These are phyloP conservation scores for Mormyrus proboscirostris DNA, from an alignment of 2,797 vertebrate species.

Conservation along the genomic window DNA sequence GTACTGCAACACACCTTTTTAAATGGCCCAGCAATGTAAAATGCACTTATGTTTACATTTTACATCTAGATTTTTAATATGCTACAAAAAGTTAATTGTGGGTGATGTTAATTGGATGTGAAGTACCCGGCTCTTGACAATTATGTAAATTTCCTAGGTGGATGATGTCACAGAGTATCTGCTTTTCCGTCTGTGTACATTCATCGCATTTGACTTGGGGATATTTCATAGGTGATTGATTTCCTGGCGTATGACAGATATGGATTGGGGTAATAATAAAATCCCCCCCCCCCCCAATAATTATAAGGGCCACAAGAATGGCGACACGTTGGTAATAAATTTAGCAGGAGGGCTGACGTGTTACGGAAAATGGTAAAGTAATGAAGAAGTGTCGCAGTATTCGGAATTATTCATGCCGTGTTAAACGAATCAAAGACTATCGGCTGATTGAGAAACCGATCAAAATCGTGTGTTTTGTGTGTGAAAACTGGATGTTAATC, in stretches of 20 bases:
- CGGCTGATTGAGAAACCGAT: not conserved
- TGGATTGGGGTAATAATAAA: conserved; percentile 4
- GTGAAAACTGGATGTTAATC: not conserved
- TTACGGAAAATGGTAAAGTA: not conserved
- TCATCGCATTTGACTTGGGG: not conserved
- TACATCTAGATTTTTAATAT: not conserved
- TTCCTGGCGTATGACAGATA: not conserved
- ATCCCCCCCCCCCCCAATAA: not conserved
- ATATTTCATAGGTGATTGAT: conserved; percentile 2
- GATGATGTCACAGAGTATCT: not conserved
- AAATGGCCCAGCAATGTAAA: not conserved
- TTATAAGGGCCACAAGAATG: not conserved
- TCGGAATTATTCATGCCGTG: not conserved
- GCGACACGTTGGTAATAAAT: not conserved
- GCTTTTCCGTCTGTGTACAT: not conserved
- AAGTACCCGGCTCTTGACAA: not conserved
- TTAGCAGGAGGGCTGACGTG: not conserved
- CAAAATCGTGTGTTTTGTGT: not conserved
- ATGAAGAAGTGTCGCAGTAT: not conserved
- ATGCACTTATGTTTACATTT: not conserved
- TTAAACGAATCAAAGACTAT: not conserved
- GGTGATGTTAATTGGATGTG: not conserved
- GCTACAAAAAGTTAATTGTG: not conserved
- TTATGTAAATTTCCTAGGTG: not conserved
- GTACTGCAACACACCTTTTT: not conserved